Evolutionary conservation across 2,888 invertebrate species (phyloP), one percentile per base, ranked within the genome.

Genomic region (Ceramica pisi): DNA sequence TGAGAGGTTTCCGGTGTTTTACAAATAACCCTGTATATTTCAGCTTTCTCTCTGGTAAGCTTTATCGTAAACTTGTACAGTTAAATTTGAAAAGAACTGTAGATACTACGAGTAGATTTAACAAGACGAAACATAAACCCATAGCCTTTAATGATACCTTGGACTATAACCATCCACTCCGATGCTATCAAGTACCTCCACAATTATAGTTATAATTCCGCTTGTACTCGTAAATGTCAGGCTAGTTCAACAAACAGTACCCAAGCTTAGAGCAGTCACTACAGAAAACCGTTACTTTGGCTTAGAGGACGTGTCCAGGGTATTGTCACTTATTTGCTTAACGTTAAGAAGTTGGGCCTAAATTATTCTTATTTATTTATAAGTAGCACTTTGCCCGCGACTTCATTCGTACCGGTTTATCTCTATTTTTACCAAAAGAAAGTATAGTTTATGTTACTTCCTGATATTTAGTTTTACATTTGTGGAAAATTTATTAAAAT

Each of bases 301-400:
- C 35, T 31, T 14, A 1, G 21, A 48, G 41, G 19, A 53, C 61
- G 56, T 57, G 56, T 62, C 21, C 6, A 12, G 12, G 1, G 10
- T 51, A 31, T 67, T 56, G n/a, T 16, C 23, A 62, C 56, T 48
- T 56, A 38, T 51, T 69, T 59, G 31, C 51, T 41, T 38, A 46
- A 46, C 38, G 65, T 19, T 48, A 65, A 59, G n/a, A 5, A 53
- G 35, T n/a, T 12, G 14, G 14, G 56, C 21, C 35, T 56, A 56
- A 19, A 55, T 55, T 51, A 3, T 1, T 51, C 21, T 12, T 51
- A 51, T 51, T 51, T 23, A 51, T 14, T 51, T 21, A 41, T 4
- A 31, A 31, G 6, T 31, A 31, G 31, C 31, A 31, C 31, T 31
- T 31, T 6, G 31, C 31, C 31, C 31, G 31, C 31, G 31, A 31